Evolutionary conservation across 2,113 vertebrate genomes (phyloP), one percentile per base, ranked within the genome.

Genomic region (Orthonyx spaldingii): DNA sequence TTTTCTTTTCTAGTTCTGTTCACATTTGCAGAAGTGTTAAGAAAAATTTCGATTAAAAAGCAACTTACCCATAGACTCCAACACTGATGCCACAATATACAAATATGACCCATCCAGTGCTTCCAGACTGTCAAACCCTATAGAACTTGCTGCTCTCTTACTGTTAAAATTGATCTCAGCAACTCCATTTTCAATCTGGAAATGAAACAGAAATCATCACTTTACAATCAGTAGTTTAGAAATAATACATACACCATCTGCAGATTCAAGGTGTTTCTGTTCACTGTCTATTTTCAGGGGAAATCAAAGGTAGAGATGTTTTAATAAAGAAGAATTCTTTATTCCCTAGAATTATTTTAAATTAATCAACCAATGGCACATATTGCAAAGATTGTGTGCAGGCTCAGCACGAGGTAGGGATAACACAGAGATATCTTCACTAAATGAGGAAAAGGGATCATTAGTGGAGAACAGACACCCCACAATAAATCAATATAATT

Each of bases 111-210:
- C 80, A 52, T 98, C 93, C 83, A 98, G 28, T 15, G 97, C 97
- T 87, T 98, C 97, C 17, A 98, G 93, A 24, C 92, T 93, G 12
- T 72, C 15, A 60, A 97, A 95, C 3, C 94, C 96, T 79, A 98
- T 77, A 33, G 90, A 97, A 85, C 93, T 83, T 57, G 96, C 53
- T 69, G 98, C 98, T 1, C 3, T n/a, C 93, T 97, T 96, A 47
- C 97, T 97, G 68, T 98, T 94, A 80, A 98, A 98, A 64, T 75
- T 94, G 72, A 98, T 35, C 3, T 23, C 55, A 55, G 95, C 96
- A 64, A 98, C 59, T 70, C 98, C 98, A 66, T 98, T 92, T 82
- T 52, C 47, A 72, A 98, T 87, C 98, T 98, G 74, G 28, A 55
- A 88, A 87, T 24, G 2, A 92, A 55, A 92, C 4, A 42, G 8